Evolutionary conservation across 1,140 invertebrate genomes (phyloP).

Genomic region (Melipona quadrifasciata): DNA sequence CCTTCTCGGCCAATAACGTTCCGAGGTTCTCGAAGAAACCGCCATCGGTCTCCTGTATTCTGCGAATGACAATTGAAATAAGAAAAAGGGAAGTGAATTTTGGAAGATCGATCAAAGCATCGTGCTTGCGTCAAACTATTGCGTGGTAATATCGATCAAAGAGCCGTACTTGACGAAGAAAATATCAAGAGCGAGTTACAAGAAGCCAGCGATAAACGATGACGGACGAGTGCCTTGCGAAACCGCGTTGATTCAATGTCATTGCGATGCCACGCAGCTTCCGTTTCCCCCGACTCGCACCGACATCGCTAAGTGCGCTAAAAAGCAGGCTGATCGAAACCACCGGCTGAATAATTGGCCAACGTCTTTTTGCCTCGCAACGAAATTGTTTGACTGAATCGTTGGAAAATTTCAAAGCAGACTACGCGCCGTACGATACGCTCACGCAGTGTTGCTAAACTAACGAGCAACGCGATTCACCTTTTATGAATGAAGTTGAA

Average conservation of each 20-base stretch:
- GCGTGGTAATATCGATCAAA: background rate
- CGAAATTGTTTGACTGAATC: background rate
- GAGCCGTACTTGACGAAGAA: background rate
- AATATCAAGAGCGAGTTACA: no score
- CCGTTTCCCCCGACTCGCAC: background rate
- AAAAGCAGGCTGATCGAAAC: background rate
- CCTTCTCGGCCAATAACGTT: constrained; percentile 86
- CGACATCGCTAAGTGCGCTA: constrained; percentile 10
- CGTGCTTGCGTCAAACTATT: background rate
- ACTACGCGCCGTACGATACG: background rate
- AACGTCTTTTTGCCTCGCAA: no score
- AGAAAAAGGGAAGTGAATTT: background rate
- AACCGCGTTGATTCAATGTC: background rate
- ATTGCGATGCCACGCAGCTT: background rate
- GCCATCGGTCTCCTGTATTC: constrained; percentile 89
- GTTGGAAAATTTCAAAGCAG: background rate
- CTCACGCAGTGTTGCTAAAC: background rate
- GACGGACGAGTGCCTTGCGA: background rate
- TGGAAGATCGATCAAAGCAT: background rate
- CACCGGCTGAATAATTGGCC: background rate
- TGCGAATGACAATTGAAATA: constrained; percentile 74
- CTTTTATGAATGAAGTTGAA: constrained; percentile 74
- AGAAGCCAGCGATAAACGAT: background rate
- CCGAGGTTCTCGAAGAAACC: constrained; percentile 92
- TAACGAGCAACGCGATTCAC: constrained; percentile 57